Conservation (phyloP, 2,113 vertebrate genomes). For the Oriolus oriolus region DNA sequence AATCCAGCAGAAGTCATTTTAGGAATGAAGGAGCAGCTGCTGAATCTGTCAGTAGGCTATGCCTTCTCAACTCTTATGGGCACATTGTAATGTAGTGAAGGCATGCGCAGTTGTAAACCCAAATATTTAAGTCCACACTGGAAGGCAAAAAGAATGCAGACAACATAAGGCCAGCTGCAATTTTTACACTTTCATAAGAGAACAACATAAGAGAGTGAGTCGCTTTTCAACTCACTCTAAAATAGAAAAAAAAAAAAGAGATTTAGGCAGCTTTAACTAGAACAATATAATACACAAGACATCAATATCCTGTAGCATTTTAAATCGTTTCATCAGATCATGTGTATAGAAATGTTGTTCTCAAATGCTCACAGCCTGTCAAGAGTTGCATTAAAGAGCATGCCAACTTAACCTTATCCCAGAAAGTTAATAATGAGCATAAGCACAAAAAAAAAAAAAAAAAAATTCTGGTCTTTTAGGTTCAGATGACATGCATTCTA, state of each 20-base stretch:
- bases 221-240: neutral
- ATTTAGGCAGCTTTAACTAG: neutral
- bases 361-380: neutral
- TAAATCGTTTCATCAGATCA: neutral
- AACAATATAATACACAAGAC: neutral
- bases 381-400: neutral
- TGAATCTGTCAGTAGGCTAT: neutral
- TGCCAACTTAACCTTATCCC: neutral
- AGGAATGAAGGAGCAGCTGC: slow-evolving; percentile 39
- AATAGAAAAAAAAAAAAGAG: neutral
- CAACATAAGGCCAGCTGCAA: neutral
- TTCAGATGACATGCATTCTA: neutral
- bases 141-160: slow-evolving; percentile 35
- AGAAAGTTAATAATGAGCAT: neutral
- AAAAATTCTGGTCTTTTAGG: neutral
- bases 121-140: slow-evolving; percentile 17
- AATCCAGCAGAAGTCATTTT: neutral
- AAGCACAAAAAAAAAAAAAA: neutral
- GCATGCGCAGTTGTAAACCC: neutral
- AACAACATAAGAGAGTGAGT: no score
- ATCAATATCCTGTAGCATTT: neutral
- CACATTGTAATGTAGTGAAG: neutral
- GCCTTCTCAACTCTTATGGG: neutral
- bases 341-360: neutral
- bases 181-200: neutral